Evolutionary conservation across 2,888 invertebrate genomes (phyloP), one percentile per base, ranked within the genome.

Genomic region (Eupithecia subumbrata): DNA sequence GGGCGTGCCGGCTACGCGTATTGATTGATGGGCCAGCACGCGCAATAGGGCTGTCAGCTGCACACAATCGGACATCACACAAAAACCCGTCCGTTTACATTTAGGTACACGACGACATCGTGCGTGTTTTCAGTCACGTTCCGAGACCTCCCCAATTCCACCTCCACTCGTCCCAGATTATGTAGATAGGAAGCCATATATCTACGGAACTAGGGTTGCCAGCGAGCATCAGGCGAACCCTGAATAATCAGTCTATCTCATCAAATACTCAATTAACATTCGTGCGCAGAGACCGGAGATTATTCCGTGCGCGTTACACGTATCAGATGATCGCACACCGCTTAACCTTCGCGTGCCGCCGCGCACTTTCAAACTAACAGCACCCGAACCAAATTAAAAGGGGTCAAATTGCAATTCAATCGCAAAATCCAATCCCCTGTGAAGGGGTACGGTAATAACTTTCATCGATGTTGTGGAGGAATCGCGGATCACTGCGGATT

Each of bases 181-280:
- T 71, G 75, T 71, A 73, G 77, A 77, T 77, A 77, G 37, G 68
- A 43, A 40, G 25, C 16, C 43, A n/a, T 43, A 45, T 68, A 68
- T 79, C 68, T 72, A 73, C 75, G 69, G 71, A 73, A 76, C 75
- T 72, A 73, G 71, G 71, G 75, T 74, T 74, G 70, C 52, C 78
- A 69, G 71, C 68, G 70, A 76, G 73, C 70, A 69, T 71, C 56
- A 43, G 69, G 69, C 81, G 88, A 85, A 84, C 84, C 86, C 83
- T 82, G 81, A 81, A 84, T 87, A 89, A 88, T 89, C 86, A 84
- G 84, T 85, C 85, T 86, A 88, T 88, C 87, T 86, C 87, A 84
- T 85, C 88, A 87, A 88, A 89, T 87, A 89, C 88, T 87, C 90
- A 88, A 91, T 91, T 90, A 91, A 87, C 87, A 89, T 89, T 87